Evolutionary conservation across 1,140 invertebrate species (phyloP).

Genomic region (Teleopsis dalmanni): DNA sequence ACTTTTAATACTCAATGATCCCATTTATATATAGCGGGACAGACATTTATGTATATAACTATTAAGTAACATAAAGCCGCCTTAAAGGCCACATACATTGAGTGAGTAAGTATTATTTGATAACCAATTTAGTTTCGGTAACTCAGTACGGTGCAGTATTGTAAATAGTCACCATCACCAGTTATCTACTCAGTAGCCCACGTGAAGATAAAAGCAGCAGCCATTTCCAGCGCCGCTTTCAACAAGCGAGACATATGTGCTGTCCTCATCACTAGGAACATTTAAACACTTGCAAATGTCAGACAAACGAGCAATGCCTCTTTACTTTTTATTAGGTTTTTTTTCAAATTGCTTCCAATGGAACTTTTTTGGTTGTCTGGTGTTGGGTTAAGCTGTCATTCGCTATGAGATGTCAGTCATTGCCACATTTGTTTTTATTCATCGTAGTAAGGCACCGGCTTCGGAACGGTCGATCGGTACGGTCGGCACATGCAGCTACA

Average conservation of each 20-base stretch:
- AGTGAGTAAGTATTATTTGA: too few species aligned
- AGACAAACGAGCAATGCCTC: slow-evolving; percentile 1
- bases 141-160: not conserved
- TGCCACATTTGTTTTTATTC: too few species aligned
- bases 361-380: slow-evolving; percentile 6
- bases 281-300: slow-evolving; percentile 11
- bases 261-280: slow-evolving; percentile 1
- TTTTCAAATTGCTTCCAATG: not conserved
- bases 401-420: slow-evolving; percentile 10
- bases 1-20: too few species aligned
- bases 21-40: too few species aligned
- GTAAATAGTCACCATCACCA: not conserved
- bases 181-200: not conserved
- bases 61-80: too few species aligned
- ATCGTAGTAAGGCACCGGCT: too few species aligned
- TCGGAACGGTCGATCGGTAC: too few species aligned
- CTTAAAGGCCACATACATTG: too few species aligned
- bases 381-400: slow-evolving; percentile 9
- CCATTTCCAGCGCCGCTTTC: not conserved
- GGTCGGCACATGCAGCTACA: too few species aligned
- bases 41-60: too few species aligned
- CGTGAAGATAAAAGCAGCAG: not conserved
- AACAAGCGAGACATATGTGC: slow-evolving; percentile 4
- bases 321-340: not conserved
- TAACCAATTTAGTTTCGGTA: too few species aligned